phyloP scores from a whole-genome alignment of 2,888 invertebrate species.

The Sinohyriopsis cumingii region DNA sequence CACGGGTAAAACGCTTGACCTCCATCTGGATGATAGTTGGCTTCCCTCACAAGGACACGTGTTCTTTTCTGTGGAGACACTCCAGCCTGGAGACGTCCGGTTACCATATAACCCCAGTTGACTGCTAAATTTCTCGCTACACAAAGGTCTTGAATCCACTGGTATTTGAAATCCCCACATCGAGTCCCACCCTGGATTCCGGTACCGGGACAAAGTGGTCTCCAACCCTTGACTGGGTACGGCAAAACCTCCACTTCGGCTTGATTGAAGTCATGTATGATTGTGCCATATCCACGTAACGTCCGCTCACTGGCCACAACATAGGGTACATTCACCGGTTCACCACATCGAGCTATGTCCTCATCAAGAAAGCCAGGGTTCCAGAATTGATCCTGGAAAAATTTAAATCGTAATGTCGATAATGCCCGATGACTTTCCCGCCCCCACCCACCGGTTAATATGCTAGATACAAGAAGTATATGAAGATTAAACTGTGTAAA shows the following conservation, averaged over 20 bases:
- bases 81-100: constrained; percentile 30
- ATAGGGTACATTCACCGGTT: constrained; percentile 18
- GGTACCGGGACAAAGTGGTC: constrained; percentile 25
- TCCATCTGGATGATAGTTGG: constrained; percentile 45
- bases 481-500: no score
- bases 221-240: constrained; percentile 22
- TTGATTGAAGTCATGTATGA: constrained; percentile 22
- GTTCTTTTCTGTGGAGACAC: constrained; percentile 20
- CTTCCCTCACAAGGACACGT: constrained; percentile 34
- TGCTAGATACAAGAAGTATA: no score
- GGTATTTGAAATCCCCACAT: constrained; percentile 27
- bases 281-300: constrained; percentile 21
- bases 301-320: constrained; percentile 14
- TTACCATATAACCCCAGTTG: constrained; percentile 16
- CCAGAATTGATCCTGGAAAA: no score
- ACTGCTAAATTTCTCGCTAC: constrained; percentile 32
- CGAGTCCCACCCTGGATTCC: constrained; percentile 29
- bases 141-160: constrained; percentile 31
- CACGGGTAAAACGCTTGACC: constrained; percentile 36
- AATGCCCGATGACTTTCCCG: no score
- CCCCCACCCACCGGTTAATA: no score
- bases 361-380: no score
- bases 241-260: constrained; percentile 24
- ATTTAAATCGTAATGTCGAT: no score
- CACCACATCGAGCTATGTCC: constrained; percentile 3